Conservation (phyloP, 2,113 vertebrate genomes). For the Nyctibius bracteatus region DNA sequence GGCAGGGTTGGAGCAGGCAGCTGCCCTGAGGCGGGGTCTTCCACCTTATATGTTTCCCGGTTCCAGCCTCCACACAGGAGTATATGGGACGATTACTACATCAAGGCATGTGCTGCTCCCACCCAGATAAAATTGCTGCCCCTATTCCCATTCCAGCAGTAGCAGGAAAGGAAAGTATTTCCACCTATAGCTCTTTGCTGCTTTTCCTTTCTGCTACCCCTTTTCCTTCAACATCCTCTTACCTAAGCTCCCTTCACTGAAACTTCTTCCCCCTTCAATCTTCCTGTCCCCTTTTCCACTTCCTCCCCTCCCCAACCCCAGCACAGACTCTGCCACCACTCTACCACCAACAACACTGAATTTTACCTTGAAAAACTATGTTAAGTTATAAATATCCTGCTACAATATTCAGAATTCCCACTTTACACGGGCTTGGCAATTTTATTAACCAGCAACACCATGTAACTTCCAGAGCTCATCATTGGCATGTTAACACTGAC, state of each 20-base stretch:
- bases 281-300: background rate
- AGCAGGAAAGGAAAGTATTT: background rate
- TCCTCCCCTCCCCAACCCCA: background rate
- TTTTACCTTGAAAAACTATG: background rate
- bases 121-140: background rate
- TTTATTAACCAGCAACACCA: background rate
- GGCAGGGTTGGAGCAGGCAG: background rate
- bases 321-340: background rate
- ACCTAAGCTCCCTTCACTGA: background rate
- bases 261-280: background rate
- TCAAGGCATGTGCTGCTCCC: background rate
- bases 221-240: background rate
- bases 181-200: background rate
- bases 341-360: background rate
- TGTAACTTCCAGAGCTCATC: background rate
- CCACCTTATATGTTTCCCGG: rapidly evolving
- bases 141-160: background rate
- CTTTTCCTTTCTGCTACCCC: background rate
- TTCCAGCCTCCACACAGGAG: background rate
- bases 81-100: rapidly evolving
- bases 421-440: background rate
- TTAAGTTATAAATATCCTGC: background rate
- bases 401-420: background rate
- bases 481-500: background rate
- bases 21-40: background rate